These are phyloP conservation scores for Columba livia DNA, from an alignment of 2,113 vertebrate species.

Conservation along the genomic window DNA sequence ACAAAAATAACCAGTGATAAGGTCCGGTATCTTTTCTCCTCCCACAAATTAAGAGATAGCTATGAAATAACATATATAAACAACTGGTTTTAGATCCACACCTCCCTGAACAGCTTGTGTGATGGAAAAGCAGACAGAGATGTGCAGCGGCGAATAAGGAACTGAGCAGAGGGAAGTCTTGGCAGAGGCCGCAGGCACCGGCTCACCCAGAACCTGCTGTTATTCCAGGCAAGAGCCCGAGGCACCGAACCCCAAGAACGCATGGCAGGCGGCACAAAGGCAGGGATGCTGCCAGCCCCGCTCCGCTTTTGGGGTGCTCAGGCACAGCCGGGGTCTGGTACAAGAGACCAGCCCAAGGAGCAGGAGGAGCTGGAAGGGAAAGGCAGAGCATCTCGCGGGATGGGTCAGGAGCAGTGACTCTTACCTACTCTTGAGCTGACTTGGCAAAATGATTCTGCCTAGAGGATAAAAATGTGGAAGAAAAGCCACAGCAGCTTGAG, in stretches of 20 bases:
- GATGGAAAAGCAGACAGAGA: neutral
- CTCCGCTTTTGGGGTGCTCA: neutral
- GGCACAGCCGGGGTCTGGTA: accelerated
- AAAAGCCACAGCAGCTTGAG: neutral
- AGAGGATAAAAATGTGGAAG: neutral
- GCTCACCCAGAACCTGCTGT: neutral
- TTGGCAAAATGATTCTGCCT: neutral
- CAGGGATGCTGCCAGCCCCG: neutral
- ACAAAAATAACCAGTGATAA: neutral
- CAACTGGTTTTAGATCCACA: neutral
- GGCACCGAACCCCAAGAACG: neutral
- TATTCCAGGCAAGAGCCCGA: neutral
- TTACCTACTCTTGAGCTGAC: neutral
- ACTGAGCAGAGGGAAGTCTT: slow-evolving; percentile 45
- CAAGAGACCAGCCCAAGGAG: accelerated
- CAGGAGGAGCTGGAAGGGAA: neutral
- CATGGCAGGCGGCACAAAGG: neutral
- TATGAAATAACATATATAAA: neutral
- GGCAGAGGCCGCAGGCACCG: accelerated
- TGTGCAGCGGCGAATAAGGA: slow-evolving; percentile 7
- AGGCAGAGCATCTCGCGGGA: neutral
- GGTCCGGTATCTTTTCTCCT: neutral
- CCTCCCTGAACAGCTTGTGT: neutral
- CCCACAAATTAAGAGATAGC: neutral
- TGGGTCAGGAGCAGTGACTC: neutral